These are phyloP conservation scores for Amia ocellicauda DNA, from an alignment of 2,113 vertebrate species.

Conservation along the genomic window DNA sequence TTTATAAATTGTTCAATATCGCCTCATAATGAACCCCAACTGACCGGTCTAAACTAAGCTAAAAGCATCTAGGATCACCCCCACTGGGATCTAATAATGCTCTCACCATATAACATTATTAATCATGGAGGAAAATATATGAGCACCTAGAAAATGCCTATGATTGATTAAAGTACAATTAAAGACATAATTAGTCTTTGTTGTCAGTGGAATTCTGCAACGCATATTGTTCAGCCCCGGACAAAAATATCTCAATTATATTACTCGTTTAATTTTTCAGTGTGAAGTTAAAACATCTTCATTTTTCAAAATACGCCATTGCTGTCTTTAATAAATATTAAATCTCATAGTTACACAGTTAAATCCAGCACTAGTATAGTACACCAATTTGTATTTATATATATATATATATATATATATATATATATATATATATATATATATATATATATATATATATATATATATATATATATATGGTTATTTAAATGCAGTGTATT, in stretches of 20 bases:
- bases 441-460: neutral
- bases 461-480: neutral
- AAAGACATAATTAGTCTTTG: constrained; percentile 83
- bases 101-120: constrained; percentile 78
- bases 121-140: constrained; percentile 92
- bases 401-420: neutral
- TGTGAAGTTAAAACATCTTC: no score
- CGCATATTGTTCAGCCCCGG: no score
- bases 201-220: constrained; percentile 28
- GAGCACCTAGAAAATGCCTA: constrained; percentile 81
- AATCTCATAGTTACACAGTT: no score
- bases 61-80: constrained; percentile 80
- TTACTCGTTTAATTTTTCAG: no score
- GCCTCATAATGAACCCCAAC: constrained; percentile 92
- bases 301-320: no score
- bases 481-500: neutral
- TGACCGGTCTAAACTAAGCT: constrained; percentile 86
- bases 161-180: constrained; percentile 90
- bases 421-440: neutral
- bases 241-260: no score
- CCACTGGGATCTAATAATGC: constrained; percentile 88
- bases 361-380: no score
- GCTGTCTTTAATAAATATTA: no score
- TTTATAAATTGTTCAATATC: constrained; percentile 98
- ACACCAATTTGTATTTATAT: no score